A percentile compares a stretch with the other conserved stretches of the same genome.
These are phyloP conservation scores for Phalanger gymnotis DNA, from an alignment of 2,797 vertebrate genomes.

Conservation along the genomic window DNA sequence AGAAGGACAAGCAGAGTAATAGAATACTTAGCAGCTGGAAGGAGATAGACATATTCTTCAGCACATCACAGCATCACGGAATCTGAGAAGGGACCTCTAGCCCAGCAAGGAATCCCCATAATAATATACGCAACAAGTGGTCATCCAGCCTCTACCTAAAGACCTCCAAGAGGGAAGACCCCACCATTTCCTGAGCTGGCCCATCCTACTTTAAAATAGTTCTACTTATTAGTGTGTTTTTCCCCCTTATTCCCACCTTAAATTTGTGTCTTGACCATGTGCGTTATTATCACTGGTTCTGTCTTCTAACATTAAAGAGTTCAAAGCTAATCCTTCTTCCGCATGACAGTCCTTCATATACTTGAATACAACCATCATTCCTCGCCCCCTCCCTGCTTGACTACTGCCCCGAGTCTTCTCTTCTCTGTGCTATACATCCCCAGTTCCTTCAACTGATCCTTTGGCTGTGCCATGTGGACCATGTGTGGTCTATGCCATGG, in stretches of 20 bases:
- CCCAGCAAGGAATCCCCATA: background rate
- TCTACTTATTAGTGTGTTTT: background rate
- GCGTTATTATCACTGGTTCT: background rate
- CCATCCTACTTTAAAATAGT: background rate
- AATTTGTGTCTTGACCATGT: background rate
- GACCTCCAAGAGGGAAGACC: background rate
- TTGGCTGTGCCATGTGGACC: no score
- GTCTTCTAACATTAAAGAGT: background rate
- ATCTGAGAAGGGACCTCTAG: background rate
- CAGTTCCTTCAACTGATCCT: background rate
- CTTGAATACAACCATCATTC: background rate
- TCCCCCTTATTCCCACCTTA: background rate
- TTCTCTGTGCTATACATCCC: background rate
- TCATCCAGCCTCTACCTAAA: background rate
- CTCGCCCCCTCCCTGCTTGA: rapidly evolving
- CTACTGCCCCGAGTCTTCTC: background rate
- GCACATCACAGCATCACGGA: background rate
- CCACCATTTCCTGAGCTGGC: background rate
- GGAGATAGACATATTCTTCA: background rate
- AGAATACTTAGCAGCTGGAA: background rate
- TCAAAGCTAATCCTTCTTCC: background rate
- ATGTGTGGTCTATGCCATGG: background rate
- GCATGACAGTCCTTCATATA: background rate
- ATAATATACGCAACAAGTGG: background rate
- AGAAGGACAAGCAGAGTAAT: background rate